These are phyloP conservation scores for Lasioglossum baleicum DNA, from an alignment of 1,140 invertebrate genomes.

Conservation along the genomic window DNA sequence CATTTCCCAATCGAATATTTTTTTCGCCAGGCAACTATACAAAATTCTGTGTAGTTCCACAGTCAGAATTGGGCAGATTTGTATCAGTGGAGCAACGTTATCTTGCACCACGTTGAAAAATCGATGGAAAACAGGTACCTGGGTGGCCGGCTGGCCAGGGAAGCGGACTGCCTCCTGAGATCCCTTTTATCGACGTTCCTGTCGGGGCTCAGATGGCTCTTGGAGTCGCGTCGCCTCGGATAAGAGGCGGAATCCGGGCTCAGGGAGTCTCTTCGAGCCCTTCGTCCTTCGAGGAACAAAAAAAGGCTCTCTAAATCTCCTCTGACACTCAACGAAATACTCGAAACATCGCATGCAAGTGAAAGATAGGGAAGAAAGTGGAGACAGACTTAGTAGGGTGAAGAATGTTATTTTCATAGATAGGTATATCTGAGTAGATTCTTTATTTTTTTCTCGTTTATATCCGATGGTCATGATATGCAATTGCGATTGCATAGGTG, in stretches of 20 bases:
- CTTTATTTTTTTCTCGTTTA: not conserved
- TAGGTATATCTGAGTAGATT: not conserved
- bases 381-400: not conserved
- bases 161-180: conserved; percentile 90
- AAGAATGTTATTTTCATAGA: not conserved
- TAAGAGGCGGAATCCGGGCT: conserved; percentile 91
- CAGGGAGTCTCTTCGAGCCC: conserved; percentile 89
- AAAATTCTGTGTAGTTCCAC: not conserved
- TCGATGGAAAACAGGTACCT: conserved; percentile 67
- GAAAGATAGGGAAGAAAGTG: not conserved
- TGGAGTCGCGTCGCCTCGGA: conserved; percentile 85
- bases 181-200: conserved; percentile 85
- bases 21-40: not conserved
- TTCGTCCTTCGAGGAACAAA: conserved; percentile 81
- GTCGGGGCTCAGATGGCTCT: conserved; percentile 89
- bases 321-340: too few species aligned
- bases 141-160: conserved; percentile 82
- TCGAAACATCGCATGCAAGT: too few species aligned
- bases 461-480: not conserved
- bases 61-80: not conserved
- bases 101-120: conserved; percentile 2
- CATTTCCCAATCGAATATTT: not conserved
- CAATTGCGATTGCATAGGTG: not conserved
- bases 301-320: not conserved
- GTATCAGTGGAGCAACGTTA: conserved; percentile 2